Evolutionary conservation across 2,797 vertebrate species (phyloP).

Genomic region (Sebastes jordani): DNA sequence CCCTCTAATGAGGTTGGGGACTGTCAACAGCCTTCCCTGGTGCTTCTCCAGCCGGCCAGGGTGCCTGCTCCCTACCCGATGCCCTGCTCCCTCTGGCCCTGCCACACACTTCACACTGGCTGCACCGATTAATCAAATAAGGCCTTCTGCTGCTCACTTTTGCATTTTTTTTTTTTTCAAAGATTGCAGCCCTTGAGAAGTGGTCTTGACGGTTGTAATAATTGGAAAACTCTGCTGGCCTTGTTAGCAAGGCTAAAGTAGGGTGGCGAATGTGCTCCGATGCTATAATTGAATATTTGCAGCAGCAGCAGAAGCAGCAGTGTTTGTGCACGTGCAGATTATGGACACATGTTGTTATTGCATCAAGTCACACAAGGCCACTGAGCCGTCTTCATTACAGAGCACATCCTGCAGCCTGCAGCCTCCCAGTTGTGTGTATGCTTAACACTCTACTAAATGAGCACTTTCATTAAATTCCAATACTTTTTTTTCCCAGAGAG

Average conservation of each 20-base stretch:
- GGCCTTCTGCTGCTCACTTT: constrained; percentile 68
- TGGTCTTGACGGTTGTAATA: constrained; percentile 63
- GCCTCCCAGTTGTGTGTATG: not conserved
- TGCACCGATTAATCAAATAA: constrained; percentile 82
- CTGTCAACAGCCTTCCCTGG: constrained; percentile 78
- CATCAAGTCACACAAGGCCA: constrained; percentile 14
- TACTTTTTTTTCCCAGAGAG: not conserved
- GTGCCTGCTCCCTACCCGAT: constrained; percentile 43
- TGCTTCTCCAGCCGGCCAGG: constrained; percentile 49
- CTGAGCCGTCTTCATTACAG: constrained; percentile 1
- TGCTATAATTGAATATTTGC: constrained; percentile 65
- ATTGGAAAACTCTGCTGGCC: constrained; percentile 62
- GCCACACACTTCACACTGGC: constrained; percentile 75
- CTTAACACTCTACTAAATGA: not conserved
- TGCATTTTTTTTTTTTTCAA: constrained; percentile 37
- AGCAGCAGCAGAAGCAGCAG: constrained; percentile 9
- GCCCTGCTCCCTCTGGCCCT: constrained; percentile 65
- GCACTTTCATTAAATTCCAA: not conserved
- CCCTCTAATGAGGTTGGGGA: constrained; percentile 85
- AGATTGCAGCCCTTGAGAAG: constrained; percentile 59
- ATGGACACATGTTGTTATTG: constrained; percentile 25
- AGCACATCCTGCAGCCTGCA: not conserved
- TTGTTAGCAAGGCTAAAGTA: constrained; percentile 67
- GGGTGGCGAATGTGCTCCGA: constrained; percentile 46
- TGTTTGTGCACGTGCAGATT: constrained; percentile 21